Conservation (phyloP, 2,888 invertebrate genomes). For the Zaprionus bogoriensis region DNA sequence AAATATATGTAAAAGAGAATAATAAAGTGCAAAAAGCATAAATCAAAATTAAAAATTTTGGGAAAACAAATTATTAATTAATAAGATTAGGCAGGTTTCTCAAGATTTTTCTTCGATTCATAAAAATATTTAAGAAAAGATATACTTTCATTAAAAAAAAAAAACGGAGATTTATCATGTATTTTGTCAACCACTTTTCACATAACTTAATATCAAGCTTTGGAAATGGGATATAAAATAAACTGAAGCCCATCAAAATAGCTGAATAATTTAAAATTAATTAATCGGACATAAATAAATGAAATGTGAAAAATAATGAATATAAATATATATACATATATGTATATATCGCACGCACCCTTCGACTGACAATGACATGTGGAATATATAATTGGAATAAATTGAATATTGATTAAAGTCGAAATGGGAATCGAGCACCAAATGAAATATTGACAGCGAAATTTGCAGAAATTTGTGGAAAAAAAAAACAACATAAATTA, state of each 20-base stretch:
- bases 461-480: background rate
- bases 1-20: background rate
- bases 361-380: background rate
- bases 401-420: background rate
- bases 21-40: no score
- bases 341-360: background rate
- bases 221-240: no score
- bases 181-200: no score
- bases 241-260: no score
- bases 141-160: no score
- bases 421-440: background rate
- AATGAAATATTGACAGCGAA: background rate
- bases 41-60: no score
- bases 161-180: no score
- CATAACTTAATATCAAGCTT: no score
- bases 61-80: no score
- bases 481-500: background rate
- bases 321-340: background rate
- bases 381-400: constrained; percentile 1
- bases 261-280: background rate
- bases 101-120: no score
- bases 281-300: background rate
- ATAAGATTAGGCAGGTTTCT: no score
- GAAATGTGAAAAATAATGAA: background rate
- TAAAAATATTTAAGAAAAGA: no score